A percentile compares a stretch with the other conserved stretches of the same genome.
These are phyloP conservation scores for Argyrosomus regius DNA, from an alignment of 2,797 vertebrate species.

Conservation along the genomic window DNA sequence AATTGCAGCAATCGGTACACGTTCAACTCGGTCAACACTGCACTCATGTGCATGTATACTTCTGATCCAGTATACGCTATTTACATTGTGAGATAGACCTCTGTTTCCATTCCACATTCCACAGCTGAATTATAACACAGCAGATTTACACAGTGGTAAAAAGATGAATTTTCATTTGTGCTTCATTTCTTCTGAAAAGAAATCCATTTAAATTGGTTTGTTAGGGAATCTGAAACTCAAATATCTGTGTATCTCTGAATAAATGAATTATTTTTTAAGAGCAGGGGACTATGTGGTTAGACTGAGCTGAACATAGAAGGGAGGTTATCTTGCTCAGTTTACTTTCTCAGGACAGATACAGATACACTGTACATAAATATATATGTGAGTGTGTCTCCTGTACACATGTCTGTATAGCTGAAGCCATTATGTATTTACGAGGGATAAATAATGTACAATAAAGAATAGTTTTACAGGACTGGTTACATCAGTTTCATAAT, in stretches of 20 bases:
- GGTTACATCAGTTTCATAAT: slow-evolving; percentile 77
- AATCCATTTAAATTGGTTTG: slow-evolving; percentile 30
- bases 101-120: neutral
- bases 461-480: slow-evolving; percentile 77
- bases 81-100: neutral
- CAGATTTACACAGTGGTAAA: slow-evolving; percentile 8
- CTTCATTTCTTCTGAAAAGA: slow-evolving; percentile 15
- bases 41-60: neutral
- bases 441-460: slow-evolving; percentile 76
- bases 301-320: neutral
- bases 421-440: slow-evolving; percentile 69
- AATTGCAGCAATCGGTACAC: slow-evolving; percentile 25
- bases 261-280: neutral
- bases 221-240: neutral
- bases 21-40: slow-evolving; percentile 14
- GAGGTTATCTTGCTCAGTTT: slow-evolving; percentile 6
- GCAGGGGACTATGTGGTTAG: neutral
- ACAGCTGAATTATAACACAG: slow-evolving; percentile 7
- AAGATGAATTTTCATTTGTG: neutral
- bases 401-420: slow-evolving; percentile 34
- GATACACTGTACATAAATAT: slow-evolving; percentile 16
- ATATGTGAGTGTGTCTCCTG: slow-evolving; percentile 20
- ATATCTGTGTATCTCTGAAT: slow-evolving; percentile 6
- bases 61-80: neutral
- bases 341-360: slow-evolving; percentile 16